Percentiles rank a stretch among this genome's conserved stretches.
phyloP scores from a whole-genome alignment of 2,888 invertebrate species.

The Euzetes globulus region DNA sequence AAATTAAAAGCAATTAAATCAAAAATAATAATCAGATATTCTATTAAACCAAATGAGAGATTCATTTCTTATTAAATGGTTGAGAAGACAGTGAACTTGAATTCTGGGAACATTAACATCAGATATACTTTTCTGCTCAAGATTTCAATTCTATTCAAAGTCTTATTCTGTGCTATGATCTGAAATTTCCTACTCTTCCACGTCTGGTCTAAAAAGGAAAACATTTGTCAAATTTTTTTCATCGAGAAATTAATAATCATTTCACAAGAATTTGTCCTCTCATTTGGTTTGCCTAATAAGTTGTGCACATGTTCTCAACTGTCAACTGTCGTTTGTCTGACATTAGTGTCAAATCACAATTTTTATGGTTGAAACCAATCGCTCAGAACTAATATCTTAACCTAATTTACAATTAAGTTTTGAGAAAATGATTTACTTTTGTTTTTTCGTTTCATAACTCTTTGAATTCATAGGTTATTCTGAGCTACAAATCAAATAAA shows the following conservation, averaged over 20 bases:
- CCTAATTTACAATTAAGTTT: background rate
- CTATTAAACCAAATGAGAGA: too few species aligned
- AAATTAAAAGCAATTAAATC: background rate
- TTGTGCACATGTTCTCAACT: slow-evolving; percentile 10
- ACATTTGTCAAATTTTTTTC: background rate
- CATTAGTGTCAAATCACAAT: background rate
- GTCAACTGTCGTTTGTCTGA: background rate
- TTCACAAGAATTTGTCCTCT: background rate
- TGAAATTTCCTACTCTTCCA: background rate
- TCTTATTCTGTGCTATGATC: background rate
- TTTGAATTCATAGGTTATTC: too few species aligned
- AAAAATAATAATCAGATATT: background rate
- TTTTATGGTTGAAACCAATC: background rate
- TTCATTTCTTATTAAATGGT: too few species aligned
- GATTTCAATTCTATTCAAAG: background rate
- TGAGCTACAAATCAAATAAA: too few species aligned
- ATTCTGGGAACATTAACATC: too few species aligned
- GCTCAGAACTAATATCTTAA: background rate
- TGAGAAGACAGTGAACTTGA: too few species aligned
- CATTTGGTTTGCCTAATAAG: background rate
- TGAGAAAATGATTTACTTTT: too few species aligned
- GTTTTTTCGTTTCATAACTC: too few species aligned
- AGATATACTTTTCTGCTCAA: too few species aligned
- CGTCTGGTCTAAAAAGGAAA: background rate
- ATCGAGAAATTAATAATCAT: background rate